phyloP scores from a whole-genome alignment of 2,113 vertebrate species.

The Nibea coibor region DNA sequence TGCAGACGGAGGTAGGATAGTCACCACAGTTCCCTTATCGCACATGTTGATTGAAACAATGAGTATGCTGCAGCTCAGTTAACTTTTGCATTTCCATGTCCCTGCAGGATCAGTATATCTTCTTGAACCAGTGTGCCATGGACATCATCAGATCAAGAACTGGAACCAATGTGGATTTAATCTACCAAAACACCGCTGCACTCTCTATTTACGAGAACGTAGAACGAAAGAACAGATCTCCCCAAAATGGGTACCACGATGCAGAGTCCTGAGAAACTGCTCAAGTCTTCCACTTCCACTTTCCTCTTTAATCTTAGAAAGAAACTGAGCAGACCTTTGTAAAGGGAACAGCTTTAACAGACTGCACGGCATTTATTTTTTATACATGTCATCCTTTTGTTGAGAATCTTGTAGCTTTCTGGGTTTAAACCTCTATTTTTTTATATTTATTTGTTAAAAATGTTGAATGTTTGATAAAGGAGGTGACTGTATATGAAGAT shows the following conservation, averaged over 20 bases:
- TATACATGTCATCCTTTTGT: conserved; percentile 18
- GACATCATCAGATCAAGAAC: conserved; percentile 93
- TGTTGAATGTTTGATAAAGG: conserved; percentile 24
- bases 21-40: not conserved
- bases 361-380: conserved; percentile 57
- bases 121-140: conserved; percentile 94
- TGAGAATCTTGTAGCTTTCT: conserved; percentile 20
- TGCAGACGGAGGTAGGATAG: conserved; percentile 95
- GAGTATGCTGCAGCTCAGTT: not conserved
- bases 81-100: conserved; percentile 10
- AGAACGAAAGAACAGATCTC: conserved; percentile 54
- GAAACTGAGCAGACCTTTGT: conserved; percentile 19
- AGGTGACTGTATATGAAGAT: conserved; percentile 5
- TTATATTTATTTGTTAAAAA: conserved; percentile 67
- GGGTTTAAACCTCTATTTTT: conserved; percentile 30
- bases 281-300: conserved; percentile 7
- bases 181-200: conserved; percentile 93
- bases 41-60: not conserved
- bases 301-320: not conserved
- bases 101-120: conserved; percentile 94
- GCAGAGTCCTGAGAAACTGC: not conserved
- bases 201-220: conserved; percentile 91
- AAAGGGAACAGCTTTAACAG: conserved; percentile 36
- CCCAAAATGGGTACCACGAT: conserved; percentile 23
- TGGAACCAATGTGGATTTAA: conserved; percentile 90